Evolutionary conservation across 2,888 invertebrate genomes (phyloP).

Genomic region (Limnephilus auricula): DNA sequence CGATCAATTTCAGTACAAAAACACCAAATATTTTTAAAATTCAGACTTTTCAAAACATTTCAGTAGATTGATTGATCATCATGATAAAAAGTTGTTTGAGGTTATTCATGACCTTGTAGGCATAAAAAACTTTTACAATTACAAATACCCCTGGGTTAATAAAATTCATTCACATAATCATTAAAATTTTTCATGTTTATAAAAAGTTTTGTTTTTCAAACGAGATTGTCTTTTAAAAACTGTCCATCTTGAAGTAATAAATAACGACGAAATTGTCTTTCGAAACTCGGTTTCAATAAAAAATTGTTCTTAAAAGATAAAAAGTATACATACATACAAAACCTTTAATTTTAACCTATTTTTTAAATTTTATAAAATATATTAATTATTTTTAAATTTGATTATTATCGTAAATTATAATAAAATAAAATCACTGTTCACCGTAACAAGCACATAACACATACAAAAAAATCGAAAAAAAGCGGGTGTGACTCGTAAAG

Average conservation of each 20-base stretch:
- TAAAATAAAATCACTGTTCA: conserved; percentile 2
- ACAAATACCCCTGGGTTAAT: not conserved
- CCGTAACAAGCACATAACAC: not conserved
- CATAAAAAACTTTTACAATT: conserved; percentile 15
- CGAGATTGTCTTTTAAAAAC: not conserved
- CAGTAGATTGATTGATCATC: not conserved
- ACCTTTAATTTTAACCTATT: not conserved
- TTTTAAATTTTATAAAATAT: not conserved
- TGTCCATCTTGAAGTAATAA: not conserved
- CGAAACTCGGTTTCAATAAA: not conserved
- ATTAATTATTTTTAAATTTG: not conserved
- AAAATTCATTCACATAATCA: not conserved
- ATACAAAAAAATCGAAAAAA: not conserved
- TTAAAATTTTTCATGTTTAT: not conserved
- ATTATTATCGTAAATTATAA: conserved; percentile 2
- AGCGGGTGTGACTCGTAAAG: conserved; percentile 34
- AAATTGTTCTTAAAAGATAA: not conserved
- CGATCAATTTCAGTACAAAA: not conserved
- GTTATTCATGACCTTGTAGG: not conserved
- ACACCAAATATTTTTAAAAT: not conserved
- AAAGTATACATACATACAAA: not conserved
- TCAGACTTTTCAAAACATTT: not conserved
- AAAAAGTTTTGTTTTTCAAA: conserved; percentile 1
- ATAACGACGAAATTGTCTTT: not conserved
- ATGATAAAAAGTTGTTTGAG: conserved; percentile 9